Conservation (phyloP, 1,140 invertebrate species). For the Microplitis demolitor region DNA sequence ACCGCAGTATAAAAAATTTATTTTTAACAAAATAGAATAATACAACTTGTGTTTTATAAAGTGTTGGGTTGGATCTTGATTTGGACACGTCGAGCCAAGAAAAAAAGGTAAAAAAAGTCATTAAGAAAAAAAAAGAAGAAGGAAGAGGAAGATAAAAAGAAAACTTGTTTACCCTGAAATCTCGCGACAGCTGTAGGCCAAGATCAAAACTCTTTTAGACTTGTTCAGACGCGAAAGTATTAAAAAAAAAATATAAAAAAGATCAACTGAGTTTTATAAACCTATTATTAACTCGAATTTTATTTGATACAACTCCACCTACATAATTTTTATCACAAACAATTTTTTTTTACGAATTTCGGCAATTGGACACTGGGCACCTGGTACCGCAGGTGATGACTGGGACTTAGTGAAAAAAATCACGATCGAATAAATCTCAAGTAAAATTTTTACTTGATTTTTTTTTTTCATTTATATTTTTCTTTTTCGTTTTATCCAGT, state of each 20-base stretch:
- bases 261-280: neutral
- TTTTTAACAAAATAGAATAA: no score
- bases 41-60: no score
- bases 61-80: no score
- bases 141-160: neutral
- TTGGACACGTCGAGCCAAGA: neutral
- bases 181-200: constrained; percentile 14
- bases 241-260: neutral
- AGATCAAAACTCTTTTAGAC: constrained; percentile 10
- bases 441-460: neutral
- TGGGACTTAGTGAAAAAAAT: neutral
- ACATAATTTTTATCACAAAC: neutral
- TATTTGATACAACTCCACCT: neutral
- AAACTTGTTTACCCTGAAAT: constrained; percentile 10
- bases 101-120: neutral
- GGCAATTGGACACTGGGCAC: neutral
- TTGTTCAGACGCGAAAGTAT: neutral
- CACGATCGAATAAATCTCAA: neutral
- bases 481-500: neutral
- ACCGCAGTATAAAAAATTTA: no score
- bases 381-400: constrained; percentile 11
- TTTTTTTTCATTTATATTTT: neutral
- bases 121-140: neutral
- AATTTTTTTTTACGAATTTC: constrained; percentile 5
- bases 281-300: neutral